phyloP scores from a whole-genome alignment of 35 echinoderm and acorn worm species.

The Strongylocentrotus purpuratus region DNA sequence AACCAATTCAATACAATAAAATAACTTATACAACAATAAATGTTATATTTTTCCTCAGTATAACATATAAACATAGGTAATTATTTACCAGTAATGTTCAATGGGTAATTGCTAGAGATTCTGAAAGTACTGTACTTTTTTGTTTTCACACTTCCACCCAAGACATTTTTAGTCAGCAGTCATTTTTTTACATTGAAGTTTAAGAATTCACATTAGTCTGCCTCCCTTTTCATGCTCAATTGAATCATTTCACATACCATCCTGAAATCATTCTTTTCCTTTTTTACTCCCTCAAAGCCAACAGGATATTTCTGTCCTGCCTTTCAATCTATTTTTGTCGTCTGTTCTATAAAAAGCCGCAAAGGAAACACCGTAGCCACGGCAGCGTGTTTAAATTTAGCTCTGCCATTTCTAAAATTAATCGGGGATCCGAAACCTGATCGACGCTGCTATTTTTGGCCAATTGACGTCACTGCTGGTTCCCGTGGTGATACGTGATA shows the following conservation, averaged over 20 bases:
- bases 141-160: not conserved
- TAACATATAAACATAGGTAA: too few relatives aligned
- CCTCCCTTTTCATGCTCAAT: conserved; percentile 33
- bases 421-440: conserved; percentile 47
- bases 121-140: not conserved
- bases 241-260: conserved; percentile 17
- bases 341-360: conserved; percentile 1
- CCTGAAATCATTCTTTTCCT: conserved; percentile 8
- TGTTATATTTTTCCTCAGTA: too few relatives aligned
- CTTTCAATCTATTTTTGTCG: not conserved
- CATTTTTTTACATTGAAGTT: not conserved
- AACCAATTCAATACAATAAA: too few relatives aligned
- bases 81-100: not conserved
- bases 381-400: conserved; percentile 50
- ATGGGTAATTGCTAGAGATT: not conserved
- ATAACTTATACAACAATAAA: too few relatives aligned
- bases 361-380: conserved; percentile 40
- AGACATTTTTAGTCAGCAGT: not conserved
- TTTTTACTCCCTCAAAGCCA: not conserved
- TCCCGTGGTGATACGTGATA: conserved; percentile 55
- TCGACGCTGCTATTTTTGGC: conserved; percentile 51
- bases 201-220: not conserved
- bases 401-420: conserved; percentile 58
- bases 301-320: conserved; percentile 27
- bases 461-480: conserved; percentile 50